Percentiles rank a stretch among this genome's conserved stretches.
These are phyloP conservation scores for Pheosia gnoma DNA, from an alignment of 2,888 invertebrate genomes.

Conservation along the genomic window DNA sequence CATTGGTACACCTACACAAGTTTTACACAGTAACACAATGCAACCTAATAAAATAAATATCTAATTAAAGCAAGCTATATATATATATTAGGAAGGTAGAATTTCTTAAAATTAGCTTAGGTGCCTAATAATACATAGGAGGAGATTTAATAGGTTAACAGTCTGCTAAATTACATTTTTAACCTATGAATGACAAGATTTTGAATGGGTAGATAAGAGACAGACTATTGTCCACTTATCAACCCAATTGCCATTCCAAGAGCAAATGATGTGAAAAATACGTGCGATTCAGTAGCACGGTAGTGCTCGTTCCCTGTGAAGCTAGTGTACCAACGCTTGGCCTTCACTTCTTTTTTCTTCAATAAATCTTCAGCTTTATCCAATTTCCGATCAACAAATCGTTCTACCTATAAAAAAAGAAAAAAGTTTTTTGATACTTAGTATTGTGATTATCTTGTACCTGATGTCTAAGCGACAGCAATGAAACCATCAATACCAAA, in stretches of 20 bases:
- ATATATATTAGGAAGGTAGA: no score
- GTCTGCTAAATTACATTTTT: no score
- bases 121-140: no score
- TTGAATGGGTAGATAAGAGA: background rate
- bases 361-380: constrained; percentile 91
- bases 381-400: constrained; percentile 91
- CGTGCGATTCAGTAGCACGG: constrained; percentile 89
- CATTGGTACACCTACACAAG: no score
- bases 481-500: no score
- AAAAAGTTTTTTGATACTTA: background rate
- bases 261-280: constrained; percentile 91
- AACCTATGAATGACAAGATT: background rate
- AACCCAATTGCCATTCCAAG: constrained; percentile 91
- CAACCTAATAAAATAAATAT: no score
- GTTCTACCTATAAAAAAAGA: constrained; percentile 87
- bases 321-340: constrained; percentile 90
- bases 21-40: no score
- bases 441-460: no score
- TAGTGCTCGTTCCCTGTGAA: constrained; percentile 87
- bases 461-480: no score
- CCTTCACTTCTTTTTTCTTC: constrained; percentile 88
- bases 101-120: no score
- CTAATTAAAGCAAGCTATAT: no score
- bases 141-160: no score
- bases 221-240: constrained; percentile 71